Evolutionary conservation across 2,113 vertebrate genomes (phyloP).

Genomic region (Pitta sordida): DNA sequence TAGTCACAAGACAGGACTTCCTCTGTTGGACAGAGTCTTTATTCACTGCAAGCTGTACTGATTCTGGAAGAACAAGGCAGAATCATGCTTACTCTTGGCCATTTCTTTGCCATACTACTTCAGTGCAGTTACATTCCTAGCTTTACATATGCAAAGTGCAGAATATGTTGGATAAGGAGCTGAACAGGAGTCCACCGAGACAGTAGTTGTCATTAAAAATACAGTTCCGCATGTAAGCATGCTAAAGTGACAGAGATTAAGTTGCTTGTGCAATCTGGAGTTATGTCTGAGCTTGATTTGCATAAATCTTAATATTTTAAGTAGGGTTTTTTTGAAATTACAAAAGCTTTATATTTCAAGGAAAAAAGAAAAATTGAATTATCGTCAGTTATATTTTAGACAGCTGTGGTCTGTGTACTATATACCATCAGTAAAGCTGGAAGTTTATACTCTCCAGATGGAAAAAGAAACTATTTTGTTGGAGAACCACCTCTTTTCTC

Average conservation of each 20-base stretch:
- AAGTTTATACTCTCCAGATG: not conserved
- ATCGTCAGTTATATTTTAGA: not conserved
- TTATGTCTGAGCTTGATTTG: not conserved
- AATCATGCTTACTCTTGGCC: not conserved
- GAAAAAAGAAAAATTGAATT: not conserved
- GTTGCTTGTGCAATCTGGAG: not conserved
- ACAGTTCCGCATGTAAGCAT: fast-evolving
- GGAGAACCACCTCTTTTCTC: not conserved
- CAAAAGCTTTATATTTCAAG: not conserved
- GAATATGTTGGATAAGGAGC: not conserved
- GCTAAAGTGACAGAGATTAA: not conserved
- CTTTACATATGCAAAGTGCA: not conserved
- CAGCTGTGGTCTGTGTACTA: fast-evolving
- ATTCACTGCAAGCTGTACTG: not conserved
- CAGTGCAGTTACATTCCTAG: not conserved
- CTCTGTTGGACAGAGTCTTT: not conserved
- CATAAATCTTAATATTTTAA: not conserved
- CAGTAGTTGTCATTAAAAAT: not conserved
- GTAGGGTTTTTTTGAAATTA: not conserved
- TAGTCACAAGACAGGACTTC: not conserved
- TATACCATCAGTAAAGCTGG: not conserved
- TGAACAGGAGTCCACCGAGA: not conserved
- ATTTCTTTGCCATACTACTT: not conserved
- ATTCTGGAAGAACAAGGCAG: not conserved
- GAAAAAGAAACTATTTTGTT: not conserved